Base-by-base conservation (phyloP, 2,797 vertebrate genomes). In the Synanceia verrucosa region DNA sequence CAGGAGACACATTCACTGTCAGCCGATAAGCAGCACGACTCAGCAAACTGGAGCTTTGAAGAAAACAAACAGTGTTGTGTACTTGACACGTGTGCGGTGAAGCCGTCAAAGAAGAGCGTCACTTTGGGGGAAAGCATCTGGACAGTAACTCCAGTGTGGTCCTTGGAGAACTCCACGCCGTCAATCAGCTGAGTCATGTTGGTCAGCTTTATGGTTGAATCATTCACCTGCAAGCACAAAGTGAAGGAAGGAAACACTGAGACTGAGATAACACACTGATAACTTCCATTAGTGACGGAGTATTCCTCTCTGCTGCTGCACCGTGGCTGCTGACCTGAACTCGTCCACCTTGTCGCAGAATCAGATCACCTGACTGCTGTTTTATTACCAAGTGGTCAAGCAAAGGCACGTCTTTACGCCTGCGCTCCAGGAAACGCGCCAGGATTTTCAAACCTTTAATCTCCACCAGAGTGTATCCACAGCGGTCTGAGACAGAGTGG, bases 371-470 rank as follows among this genome's bases (percentile, higher is more conserved):
- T 18, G 0, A 1, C 4, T 0, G 4, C 28, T 29, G 28, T 6
- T 29, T 6, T 29, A 29, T 29, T 29, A 4, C 28, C 4, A 29
- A 4, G 28, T 29, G 0, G 3, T 0, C 1, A 31, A 55, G 16
- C 14, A 57, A 7, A 3, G 14, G 2, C 36, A 39, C 36, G 28
- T 58, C 6, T 58, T 6, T 2, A 28, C 36, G 23, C 1, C 55
- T 0, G 12, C 55, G 23, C 16, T 58, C 55, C 55, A 0, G 2
- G 16, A 58, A 58, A n/a, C 0, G 0, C 1, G 10, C 55, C 2
- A 2, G 0, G 14, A 56, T 9, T 3, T 1, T 2, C 3, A 37
- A 18, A 39, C 0, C 1, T 1, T 0, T 0, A 13, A 14, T 39
- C 0, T 4, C 1, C 34, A 57, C 2, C 14, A 57, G 55, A 18